Evolutionary conservation across 2,797 vertebrate species (phyloP), one percentile per base, ranked within the genome.

Genomic region (Chelon auratus): DNA sequence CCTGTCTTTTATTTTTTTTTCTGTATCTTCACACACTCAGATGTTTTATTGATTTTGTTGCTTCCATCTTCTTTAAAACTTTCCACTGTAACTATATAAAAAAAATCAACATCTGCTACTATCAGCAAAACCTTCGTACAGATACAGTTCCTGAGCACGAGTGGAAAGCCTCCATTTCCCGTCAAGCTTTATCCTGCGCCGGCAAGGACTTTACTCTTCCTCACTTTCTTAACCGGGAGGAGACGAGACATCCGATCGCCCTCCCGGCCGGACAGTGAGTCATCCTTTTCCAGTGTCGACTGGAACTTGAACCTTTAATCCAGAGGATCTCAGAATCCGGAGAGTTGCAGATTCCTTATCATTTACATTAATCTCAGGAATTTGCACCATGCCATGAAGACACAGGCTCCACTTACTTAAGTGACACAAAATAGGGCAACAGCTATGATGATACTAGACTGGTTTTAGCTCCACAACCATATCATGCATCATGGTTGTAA

Each of bases 231-330:
- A 66, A 82, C 77, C 18, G 72, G 84, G 66, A 67, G 61, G 78
- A 80, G 72, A 67, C 43, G 33, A 54, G 91, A 92, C 83, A 92
- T 78, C 80, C 55, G 89, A 91, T 90, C 87, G 72, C 68, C n/a
- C 15, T 54, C 55, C 20, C 54, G 43, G 72, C 72, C 4, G 83
- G 77, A 89, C 71, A 79, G 80, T 90, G 89, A 90, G 82, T 89
- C 89, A 89, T 90, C 85, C 88, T 72, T 90, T 89, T 90, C 89
- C 86, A 89, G 82, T 62, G 77, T 91, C 84, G 79, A 85, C 86
- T 86, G 91, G 88, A 94, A 94, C 89, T 79, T 86, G 93, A 95
- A 92, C 87, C 92, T 93, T 94, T 94, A 94, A 95, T 94, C 93
- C 92, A 55, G 47, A 56, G 89, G 88, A 90, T 93, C 87, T 91